phyloP scores from a whole-genome alignment of 53 echinoderm and acorn worm species.

The Paracentrotus lividus region DNA sequence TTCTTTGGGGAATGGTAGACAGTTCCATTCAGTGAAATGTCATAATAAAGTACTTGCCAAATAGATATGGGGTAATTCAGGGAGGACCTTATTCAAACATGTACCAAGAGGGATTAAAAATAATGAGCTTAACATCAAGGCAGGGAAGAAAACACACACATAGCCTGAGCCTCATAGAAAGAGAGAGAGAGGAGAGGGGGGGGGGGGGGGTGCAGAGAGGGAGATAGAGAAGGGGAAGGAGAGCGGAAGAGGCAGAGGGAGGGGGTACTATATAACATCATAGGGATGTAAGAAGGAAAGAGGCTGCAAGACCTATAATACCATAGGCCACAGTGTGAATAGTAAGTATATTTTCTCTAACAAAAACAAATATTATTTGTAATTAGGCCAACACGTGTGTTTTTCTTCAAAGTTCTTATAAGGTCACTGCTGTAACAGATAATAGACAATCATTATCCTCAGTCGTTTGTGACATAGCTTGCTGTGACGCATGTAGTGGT shows the following conservation, averaged over 20 bases:
- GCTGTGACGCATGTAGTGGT: conserved; percentile 1
- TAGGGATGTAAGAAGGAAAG: background rate
- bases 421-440: conserved; percentile 12
- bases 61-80: background rate
- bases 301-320: background rate
- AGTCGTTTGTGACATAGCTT: background rate
- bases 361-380: background rate
- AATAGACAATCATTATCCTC: background rate
- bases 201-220: background rate
- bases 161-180: background rate
- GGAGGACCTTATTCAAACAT: background rate
- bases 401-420: background rate
- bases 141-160: too few species aligned
- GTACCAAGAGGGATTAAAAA: conserved; percentile 15
- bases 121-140: background rate
- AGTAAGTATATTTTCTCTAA: background rate
- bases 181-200: background rate
- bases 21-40: background rate
- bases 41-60: background rate
- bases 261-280: too few species aligned
- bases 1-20: background rate
- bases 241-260: background rate
- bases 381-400: conserved; percentile 5
- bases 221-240: background rate
- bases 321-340: background rate